Percentiles rank a stretch among this genome's conserved stretches.
Conservation (phyloP, 2,888 invertebrate species). For the Rhagium mordax region DNA sequence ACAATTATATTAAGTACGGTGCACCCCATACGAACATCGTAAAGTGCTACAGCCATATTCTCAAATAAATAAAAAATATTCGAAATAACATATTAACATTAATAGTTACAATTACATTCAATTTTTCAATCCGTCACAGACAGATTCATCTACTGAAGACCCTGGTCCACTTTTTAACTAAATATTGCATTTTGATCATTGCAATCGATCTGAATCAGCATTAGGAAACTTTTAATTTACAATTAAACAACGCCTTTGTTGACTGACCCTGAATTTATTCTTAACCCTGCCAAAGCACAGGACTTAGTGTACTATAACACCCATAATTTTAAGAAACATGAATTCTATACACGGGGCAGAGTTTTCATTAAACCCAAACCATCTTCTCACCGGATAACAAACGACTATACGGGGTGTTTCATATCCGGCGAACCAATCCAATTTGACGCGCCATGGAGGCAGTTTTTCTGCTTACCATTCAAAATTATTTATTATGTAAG, state of each 20-base stretch:
- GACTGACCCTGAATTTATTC: constrained; percentile 32
- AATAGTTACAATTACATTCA: constrained; percentile 66
- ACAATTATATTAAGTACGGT: constrained; percentile 66
- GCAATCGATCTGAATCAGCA: constrained; percentile 48
- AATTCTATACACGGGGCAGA: constrained; percentile 15
- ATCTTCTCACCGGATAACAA: not conserved
- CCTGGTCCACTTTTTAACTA: constrained; percentile 68
- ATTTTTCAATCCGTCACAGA: constrained; percentile 39
- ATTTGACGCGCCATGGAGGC: not conserved
- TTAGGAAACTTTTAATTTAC: constrained; percentile 31
- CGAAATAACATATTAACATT: constrained; percentile 69
- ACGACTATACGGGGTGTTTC: not conserved
- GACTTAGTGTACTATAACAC: constrained; percentile 3
- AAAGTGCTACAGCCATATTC: constrained; percentile 68
- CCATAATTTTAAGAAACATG: constrained; percentile 5
- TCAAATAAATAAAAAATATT: constrained; percentile 66
- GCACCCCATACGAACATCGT: constrained; percentile 68
- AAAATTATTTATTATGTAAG: too few relatives aligned
- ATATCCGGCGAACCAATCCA: not conserved
- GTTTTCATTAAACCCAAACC: constrained; percentile 18
- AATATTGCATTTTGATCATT: constrained; percentile 61
- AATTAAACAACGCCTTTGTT: constrained; percentile 7
- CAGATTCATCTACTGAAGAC: constrained; percentile 56
- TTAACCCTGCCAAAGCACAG: not conserved
- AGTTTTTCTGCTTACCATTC: too few relatives aligned